A percentile compares a stretch with the other conserved stretches of the same genome.
phyloP scores from a whole-genome alignment of 2,797 vertebrate species.

The Siniperca obscura region DNA sequence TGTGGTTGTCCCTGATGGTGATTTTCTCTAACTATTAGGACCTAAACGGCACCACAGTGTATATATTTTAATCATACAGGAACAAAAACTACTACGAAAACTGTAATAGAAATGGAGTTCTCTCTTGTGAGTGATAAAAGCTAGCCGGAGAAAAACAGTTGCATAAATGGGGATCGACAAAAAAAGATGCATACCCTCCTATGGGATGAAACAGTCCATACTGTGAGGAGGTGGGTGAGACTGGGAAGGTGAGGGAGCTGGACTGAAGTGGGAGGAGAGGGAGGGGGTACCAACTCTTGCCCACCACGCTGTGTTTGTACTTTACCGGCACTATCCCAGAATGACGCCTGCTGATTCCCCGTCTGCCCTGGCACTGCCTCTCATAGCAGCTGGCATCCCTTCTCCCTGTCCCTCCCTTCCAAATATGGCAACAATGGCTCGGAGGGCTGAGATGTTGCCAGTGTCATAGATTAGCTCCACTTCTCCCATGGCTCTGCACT shows the following conservation, averaged over 20 bases:
- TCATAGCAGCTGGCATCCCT: slow-evolving; percentile 73
- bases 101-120: background rate
- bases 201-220: slow-evolving; percentile 71
- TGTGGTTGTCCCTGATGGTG: slow-evolving; percentile 14
- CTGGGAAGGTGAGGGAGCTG: slow-evolving; percentile 68
- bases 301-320: slow-evolving; percentile 72
- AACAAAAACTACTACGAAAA: slow-evolving; percentile 24
- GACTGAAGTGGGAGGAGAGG: slow-evolving; percentile 62
- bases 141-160: slow-evolving; percentile 6
- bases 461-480: slow-evolving; percentile 51
- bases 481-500: slow-evolving; percentile 30
- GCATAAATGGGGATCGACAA: slow-evolving; percentile 20
- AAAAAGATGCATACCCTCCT: slow-evolving; percentile 43
- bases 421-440: slow-evolving; percentile 64
- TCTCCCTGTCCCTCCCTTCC: slow-evolving; percentile 38
- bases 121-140: slow-evolving; percentile 26
- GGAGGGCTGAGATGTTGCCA: slow-evolving; percentile 28
- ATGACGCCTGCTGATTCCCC: slow-evolving; percentile 81
- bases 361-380: slow-evolving; percentile 81
- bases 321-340: slow-evolving; percentile 73
- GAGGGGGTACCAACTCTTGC: slow-evolving; percentile 60
- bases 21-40: slow-evolving; percentile 19
- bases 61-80: slow-evolving; percentile 11
- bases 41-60: slow-evolving; percentile 1
- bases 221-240: slow-evolving; percentile 81